These are phyloP conservation scores for Scolopax bukidnonensis DNA, from an alignment of 2,797 vertebrate species.

Conservation along the genomic window DNA sequence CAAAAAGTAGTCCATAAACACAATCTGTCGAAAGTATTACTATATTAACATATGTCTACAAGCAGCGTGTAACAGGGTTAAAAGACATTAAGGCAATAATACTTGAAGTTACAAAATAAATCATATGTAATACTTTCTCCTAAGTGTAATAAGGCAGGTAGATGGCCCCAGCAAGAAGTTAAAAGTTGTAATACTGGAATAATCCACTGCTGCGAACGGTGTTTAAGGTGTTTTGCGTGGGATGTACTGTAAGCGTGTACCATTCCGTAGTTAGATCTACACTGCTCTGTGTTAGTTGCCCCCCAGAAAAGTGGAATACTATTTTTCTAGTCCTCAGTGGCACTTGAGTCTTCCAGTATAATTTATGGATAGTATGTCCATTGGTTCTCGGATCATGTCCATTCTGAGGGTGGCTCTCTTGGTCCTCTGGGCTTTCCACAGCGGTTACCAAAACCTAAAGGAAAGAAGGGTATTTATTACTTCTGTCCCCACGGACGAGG, in stretches of 20 bases:
- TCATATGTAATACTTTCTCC: slow-evolving; percentile 84
- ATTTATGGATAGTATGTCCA: slow-evolving; percentile 66
- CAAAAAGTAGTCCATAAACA: slow-evolving; percentile 90
- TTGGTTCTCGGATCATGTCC: slow-evolving; percentile 87
- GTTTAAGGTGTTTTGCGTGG: slow-evolving; percentile 73
- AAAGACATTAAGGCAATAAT: slow-evolving; percentile 83
- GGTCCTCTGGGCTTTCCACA: slow-evolving; percentile 91
- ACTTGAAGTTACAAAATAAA: slow-evolving; percentile 86
- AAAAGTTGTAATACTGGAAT: slow-evolving; percentile 83
- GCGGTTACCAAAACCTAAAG: slow-evolving; percentile 90
- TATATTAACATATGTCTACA: slow-evolving; percentile 86
- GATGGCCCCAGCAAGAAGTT: slow-evolving; percentile 85
- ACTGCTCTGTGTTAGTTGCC: slow-evolving; percentile 81
- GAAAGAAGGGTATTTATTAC: background rate
- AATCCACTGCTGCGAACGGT: slow-evolving; percentile 75
- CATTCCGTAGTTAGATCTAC: slow-evolving; percentile 84
- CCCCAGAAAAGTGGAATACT: slow-evolving; percentile 74
- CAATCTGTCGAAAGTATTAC: slow-evolving; percentile 82
- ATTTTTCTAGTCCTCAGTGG: slow-evolving; percentile 79
- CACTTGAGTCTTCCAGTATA: slow-evolving; percentile 83
- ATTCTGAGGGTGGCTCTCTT: slow-evolving; percentile 88
- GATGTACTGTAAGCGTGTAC: slow-evolving; percentile 77
- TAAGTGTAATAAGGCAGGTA: slow-evolving; percentile 87
- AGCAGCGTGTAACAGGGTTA: slow-evolving; percentile 87
- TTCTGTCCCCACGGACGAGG: background rate